Evolutionary conservation across 2,797 vertebrate genomes (phyloP).

Genomic region (Molossus molossus): DNA sequence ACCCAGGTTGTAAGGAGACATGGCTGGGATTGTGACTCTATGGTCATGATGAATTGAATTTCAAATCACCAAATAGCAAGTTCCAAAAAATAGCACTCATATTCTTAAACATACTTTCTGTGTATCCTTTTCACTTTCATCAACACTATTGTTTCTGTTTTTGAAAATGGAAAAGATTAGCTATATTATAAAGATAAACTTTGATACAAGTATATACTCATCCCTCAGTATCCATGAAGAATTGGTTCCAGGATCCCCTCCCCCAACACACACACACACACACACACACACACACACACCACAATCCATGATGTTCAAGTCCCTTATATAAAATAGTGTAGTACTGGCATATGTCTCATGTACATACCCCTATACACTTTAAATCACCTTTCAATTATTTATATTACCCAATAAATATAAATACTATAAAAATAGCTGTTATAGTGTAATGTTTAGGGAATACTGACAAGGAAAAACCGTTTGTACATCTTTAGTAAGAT

Average conservation of each 20-base stretch:
- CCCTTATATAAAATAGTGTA: background rate
- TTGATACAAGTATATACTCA: background rate
- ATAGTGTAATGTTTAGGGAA: background rate
- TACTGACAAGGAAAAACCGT: background rate
- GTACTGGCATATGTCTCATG: background rate
- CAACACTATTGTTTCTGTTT: background rate
- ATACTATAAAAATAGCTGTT: background rate
- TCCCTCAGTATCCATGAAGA: background rate
- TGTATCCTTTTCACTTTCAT: background rate
- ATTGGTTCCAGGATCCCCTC: background rate
- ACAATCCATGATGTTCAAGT: background rate
- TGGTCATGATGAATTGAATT: background rate
- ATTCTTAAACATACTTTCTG: background rate
- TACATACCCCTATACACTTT: background rate
- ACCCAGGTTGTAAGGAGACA: background rate
- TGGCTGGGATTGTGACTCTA: background rate
- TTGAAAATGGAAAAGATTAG: constrained; percentile 31
- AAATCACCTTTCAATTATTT: background rate
- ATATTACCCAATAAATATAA: background rate
- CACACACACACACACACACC: background rate
- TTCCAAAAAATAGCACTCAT: background rate
- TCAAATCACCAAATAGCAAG: background rate
- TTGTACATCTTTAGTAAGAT: background rate
- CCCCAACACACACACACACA: background rate
- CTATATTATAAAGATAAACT: background rate